These are phyloP conservation scores for Philonicus albiceps DNA, from an alignment of 2,888 invertebrate species.

Conservation along the genomic window DNA sequence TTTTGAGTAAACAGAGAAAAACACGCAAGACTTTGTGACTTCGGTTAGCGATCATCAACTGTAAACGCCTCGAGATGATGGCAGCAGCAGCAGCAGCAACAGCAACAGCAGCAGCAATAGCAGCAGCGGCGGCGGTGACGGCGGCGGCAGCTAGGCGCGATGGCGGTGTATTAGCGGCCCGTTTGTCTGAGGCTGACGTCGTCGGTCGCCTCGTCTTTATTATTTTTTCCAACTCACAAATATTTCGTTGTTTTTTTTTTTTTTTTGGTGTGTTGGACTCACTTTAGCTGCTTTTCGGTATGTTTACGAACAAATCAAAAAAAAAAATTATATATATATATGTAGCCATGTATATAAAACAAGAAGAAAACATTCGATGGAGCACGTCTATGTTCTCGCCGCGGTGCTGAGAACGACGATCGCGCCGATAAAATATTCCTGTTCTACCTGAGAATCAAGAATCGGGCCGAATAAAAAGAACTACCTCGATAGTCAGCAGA, in stretches of 20 bases:
- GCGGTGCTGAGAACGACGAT: slow-evolving; percentile 13
- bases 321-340: background rate
- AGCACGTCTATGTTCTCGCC: background rate
- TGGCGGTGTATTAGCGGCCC: background rate
- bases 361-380: background rate
- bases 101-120: background rate
- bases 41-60: slow-evolving; percentile 34
- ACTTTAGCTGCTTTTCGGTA: background rate
- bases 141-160: background rate
- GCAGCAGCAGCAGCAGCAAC: background rate
- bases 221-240: slow-evolving; percentile 31
- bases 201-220: slow-evolving; percentile 8
- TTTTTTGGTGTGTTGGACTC: slow-evolving; percentile 10
- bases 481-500: background rate
- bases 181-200: slow-evolving; percentile 18
- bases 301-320: background rate
- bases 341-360: background rate
- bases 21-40: slow-evolving; percentile 35
- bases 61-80: slow-evolving; percentile 19
- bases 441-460: slow-evolving; percentile 31
- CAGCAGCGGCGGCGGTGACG: background rate
- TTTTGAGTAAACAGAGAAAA: slow-evolving; percentile 18
- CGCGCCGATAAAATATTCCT: slow-evolving; percentile 13
- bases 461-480: background rate
- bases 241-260: too few species aligned